phyloP scores from a whole-genome alignment of 2,888 invertebrate genomes.

The Tipula unca region DNA sequence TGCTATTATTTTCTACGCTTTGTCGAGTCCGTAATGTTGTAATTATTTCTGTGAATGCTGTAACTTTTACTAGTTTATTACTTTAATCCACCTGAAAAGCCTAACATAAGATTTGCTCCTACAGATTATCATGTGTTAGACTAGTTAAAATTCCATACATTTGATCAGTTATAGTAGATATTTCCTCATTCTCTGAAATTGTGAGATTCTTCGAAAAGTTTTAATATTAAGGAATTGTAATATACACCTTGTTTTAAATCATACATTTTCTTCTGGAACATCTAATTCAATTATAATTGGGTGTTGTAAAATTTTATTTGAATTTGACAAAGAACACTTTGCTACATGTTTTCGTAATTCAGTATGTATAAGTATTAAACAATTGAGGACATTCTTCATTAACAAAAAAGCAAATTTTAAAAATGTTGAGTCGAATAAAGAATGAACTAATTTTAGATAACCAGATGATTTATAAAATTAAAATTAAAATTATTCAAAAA shows the following conservation, averaged over 20 bases:
- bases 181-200: constrained; percentile 19
- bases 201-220: constrained; percentile 21
- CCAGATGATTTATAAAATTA: neutral
- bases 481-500: neutral
- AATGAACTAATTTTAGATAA: constrained; percentile 17
- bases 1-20: neutral
- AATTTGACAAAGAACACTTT: neutral
- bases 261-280: constrained; percentile 15
- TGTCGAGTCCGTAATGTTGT: neutral
- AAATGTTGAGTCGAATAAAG: neutral
- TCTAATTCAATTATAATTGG: constrained; percentile 19
- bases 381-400: neutral
- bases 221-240: constrained; percentile 19
- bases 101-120: constrained; percentile 22
- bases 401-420: neutral
- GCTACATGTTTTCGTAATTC: constrained; percentile 19
- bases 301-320: too few species aligned
- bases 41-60: neutral
- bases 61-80: constrained; percentile 22
- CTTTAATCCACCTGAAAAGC: constrained; percentile 22
- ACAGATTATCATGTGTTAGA: constrained; percentile 24
- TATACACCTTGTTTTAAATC: constrained; percentile 20
- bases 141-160: constrained; percentile 19
- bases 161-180: neutral
- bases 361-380: neutral